A percentile compares a stretch with the other conserved stretches of the same genome.
Conservation (phyloP, 2,113 vertebrate genomes). For the Megaceryle torquata region DNA sequence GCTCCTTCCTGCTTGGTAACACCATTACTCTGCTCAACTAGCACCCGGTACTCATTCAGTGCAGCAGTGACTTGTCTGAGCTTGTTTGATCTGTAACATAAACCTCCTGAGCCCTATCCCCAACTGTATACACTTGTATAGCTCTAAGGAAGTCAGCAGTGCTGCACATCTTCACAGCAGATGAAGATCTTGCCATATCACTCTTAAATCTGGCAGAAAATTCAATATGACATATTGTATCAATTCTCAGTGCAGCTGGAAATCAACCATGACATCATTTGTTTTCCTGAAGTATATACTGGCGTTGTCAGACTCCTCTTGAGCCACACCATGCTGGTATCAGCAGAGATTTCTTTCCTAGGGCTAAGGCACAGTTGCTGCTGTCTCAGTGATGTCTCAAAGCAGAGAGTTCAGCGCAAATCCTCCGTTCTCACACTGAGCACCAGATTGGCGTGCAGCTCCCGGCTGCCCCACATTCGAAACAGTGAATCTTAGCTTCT, state of each 20-base stretch:
- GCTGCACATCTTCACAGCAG: not conserved
- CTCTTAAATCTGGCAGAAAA: conserved; percentile 34
- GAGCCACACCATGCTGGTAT: not conserved
- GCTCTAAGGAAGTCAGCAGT: not conserved
- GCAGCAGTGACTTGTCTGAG: not conserved
- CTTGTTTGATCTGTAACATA: not conserved
- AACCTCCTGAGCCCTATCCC: not conserved
- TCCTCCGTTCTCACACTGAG: not conserved
- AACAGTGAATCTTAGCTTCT: not conserved
- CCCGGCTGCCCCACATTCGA: accelerated
- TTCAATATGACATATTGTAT: not conserved
- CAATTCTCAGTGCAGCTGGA: not conserved
- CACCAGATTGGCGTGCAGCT: not conserved
- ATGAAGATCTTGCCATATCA: not conserved
- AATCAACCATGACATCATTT: not conserved
- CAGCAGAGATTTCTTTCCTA: conserved; percentile 15
- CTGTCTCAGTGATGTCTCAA: not conserved
- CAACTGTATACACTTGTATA: accelerated
- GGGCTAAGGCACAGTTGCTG: not conserved
- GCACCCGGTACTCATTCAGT: not conserved
- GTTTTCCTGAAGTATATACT: not conserved
- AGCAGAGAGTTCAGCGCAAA: not conserved
- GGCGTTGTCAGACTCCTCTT: not conserved
- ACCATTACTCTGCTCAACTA: not conserved
- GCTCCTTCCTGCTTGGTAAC: not conserved